Evolutionary conservation across 1,140 invertebrate genomes (phyloP).

Genomic region (Drosophila orosa): DNA sequence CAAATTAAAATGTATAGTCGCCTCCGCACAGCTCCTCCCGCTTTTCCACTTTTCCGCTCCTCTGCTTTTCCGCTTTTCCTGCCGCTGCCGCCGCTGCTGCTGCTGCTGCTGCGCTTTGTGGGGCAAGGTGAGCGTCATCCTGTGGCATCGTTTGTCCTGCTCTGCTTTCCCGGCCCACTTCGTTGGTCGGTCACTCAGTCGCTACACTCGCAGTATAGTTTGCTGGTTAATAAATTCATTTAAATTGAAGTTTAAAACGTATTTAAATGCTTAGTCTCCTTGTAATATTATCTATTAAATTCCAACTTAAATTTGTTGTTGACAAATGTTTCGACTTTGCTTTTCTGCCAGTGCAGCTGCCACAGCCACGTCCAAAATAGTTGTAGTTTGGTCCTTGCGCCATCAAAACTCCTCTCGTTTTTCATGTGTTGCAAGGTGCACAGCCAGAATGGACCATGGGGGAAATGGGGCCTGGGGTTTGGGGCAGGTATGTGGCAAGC

Average conservation of each 20-base stretch:
- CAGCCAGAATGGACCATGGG: background rate
- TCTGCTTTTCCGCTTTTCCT: conserved; percentile 1
- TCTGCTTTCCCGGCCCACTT: conserved; percentile 16
- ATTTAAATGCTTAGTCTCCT: no score
- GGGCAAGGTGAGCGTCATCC: conserved; percentile 64
- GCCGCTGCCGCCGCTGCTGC: conserved; percentile 1
- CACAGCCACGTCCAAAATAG: conserved; percentile 50
- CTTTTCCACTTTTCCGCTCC: conserved; percentile 9
- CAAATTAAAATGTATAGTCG: conserved; percentile 74
- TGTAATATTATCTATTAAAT: background rate
- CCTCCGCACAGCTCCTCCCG: conserved; percentile 1
- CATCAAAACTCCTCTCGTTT: conserved; percentile 40
- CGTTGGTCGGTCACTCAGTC: conserved; percentile 49
- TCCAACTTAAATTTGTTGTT: background rate
- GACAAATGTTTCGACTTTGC: no score
- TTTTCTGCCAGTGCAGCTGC: conserved; percentile 9
- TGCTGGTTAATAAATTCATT: no score
- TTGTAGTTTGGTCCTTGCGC: conserved; percentile 39
- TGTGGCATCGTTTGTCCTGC: conserved; percentile 51
- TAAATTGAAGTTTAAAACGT: no score
- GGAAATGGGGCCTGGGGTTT: background rate
- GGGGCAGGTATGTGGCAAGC: conserved; percentile 18
- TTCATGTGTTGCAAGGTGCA: conserved; percentile 48
- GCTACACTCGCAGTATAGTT: no score
- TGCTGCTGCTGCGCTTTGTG: conserved; percentile 42